These are phyloP conservation scores for Liodrosophila aerea DNA, from an alignment of 2,888 invertebrate genomes.

Conservation along the genomic window DNA sequence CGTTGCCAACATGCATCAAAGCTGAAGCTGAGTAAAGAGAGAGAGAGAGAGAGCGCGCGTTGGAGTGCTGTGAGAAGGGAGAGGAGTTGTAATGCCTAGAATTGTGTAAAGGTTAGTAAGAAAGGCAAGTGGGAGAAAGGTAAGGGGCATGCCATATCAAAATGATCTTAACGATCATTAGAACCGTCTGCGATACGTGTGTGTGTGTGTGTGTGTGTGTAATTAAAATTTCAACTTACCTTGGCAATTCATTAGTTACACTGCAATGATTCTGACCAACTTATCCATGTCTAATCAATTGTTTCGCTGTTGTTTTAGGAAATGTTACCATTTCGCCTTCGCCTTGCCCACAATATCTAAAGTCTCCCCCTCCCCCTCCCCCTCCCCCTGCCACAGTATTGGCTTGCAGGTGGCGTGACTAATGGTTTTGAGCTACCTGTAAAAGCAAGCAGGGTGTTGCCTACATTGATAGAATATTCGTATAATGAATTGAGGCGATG, in stretches of 20 bases:
- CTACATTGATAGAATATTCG: no score
- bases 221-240: conserved; percentile 3
- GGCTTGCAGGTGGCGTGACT: conserved; percentile 17
- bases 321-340: conserved; percentile 6
- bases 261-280: conserved; percentile 3
- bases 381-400: neutral
- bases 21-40: neutral
- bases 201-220: neutral
- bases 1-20: conserved; percentile 22
- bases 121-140: no score
- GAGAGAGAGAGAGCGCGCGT: neutral
- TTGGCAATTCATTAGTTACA: conserved; percentile 13
- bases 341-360: neutral
- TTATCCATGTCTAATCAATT: conserved; percentile 41
- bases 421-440: conserved; percentile 25
- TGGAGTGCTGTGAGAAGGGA: no score
- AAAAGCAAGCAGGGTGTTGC: no score
- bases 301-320: conserved; percentile 12
- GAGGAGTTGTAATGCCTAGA: conserved; percentile 17
- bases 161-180: no score
- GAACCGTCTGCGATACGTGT: neutral
- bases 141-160: no score
- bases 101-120: no score
- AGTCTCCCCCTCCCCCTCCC: neutral
- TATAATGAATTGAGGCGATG: no score